Conservation (phyloP, 2,888 invertebrate genomes). For the Leptinotarsa haldemani region DNA sequence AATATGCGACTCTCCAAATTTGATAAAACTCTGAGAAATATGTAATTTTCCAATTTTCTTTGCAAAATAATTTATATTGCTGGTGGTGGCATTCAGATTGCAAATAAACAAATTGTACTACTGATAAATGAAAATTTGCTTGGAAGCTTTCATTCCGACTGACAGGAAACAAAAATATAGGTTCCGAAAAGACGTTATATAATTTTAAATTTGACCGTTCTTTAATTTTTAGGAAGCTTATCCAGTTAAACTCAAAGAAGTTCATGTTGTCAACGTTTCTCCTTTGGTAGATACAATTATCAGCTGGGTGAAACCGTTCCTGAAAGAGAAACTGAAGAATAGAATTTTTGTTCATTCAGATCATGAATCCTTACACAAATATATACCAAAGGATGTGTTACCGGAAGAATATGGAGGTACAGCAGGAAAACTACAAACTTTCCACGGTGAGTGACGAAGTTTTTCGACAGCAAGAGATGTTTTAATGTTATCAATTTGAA, state of each 20-base stretch:
- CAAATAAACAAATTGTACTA: too few species aligned
- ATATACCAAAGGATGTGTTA: constrained; percentile 82
- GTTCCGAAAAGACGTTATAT: too few species aligned
- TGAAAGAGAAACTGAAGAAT: constrained; percentile 88
- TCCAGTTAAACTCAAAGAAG: constrained; percentile 88
- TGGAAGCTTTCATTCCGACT: too few species aligned
- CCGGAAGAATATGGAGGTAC: constrained; percentile 87
- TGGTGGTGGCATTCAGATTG: too few species aligned
- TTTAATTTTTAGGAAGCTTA: constrained; percentile 78
- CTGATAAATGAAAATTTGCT: too few species aligned
- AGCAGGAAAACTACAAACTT: constrained; percentile 77
- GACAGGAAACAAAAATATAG: too few species aligned
- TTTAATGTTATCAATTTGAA: too few species aligned
- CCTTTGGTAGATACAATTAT: constrained; percentile 87
- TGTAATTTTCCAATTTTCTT: too few species aligned
- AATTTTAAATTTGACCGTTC: too few species aligned
- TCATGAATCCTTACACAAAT: constrained; percentile 80
- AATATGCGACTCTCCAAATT: too few species aligned
- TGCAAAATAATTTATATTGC: too few species aligned
- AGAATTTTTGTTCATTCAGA: constrained; percentile 84
- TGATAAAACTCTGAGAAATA: too few species aligned
- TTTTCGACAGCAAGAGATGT: neutral
- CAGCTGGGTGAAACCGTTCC: constrained; percentile 86
- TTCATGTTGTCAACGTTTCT: constrained; percentile 86
- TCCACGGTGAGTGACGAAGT: constrained; percentile 72